Evolutionary conservation across 1,140 invertebrate species (phyloP).

Genomic region (Hyles euphorbiae): DNA sequence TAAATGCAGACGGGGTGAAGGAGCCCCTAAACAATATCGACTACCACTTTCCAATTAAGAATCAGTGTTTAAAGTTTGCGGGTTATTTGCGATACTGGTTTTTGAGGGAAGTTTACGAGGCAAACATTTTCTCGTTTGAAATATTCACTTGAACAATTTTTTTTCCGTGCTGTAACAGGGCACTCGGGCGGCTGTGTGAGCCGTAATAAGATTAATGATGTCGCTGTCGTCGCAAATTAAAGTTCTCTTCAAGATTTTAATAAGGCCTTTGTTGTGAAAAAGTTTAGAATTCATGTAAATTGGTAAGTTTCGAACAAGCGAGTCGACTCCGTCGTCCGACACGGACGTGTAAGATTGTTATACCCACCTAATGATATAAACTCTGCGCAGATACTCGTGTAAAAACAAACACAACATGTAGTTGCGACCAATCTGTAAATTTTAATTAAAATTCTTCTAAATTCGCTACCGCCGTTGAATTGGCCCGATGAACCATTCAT

Average conservation of each 20-base stretch:
- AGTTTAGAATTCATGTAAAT: conserved; percentile 61
- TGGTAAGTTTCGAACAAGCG: conserved; percentile 42
- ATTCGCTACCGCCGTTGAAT: conserved; percentile 65
- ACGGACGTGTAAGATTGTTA: conserved; percentile 1
- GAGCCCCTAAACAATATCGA: conserved; percentile 13
- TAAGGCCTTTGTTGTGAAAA: conserved; percentile 57
- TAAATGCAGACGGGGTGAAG: conserved; percentile 35
- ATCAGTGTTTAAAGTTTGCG: not conserved
- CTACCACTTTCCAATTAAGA: conserved; percentile 11
- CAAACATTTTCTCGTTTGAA: conserved; percentile 9
- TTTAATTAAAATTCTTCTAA: conserved; percentile 50
- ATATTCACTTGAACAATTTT: conserved; percentile 30
- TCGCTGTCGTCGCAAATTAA: conserved; percentile 58
- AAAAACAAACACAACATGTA: too few species aligned
- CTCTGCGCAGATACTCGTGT: too few species aligned
- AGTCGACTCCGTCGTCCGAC: not conserved
- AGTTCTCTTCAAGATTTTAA: conserved; percentile 66
- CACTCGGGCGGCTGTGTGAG: conserved; percentile 27
- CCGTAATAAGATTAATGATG: conserved; percentile 60
- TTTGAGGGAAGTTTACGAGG: not conserved
- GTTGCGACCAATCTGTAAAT: conserved; percentile 34
- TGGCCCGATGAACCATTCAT: conserved; percentile 56
- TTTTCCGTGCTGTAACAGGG: conserved; percentile 17
- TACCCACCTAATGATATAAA: too few species aligned
- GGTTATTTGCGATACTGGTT: not conserved